Evolutionary conservation across 2,113 vertebrate species (phyloP).

Genomic region (human): DNA sequence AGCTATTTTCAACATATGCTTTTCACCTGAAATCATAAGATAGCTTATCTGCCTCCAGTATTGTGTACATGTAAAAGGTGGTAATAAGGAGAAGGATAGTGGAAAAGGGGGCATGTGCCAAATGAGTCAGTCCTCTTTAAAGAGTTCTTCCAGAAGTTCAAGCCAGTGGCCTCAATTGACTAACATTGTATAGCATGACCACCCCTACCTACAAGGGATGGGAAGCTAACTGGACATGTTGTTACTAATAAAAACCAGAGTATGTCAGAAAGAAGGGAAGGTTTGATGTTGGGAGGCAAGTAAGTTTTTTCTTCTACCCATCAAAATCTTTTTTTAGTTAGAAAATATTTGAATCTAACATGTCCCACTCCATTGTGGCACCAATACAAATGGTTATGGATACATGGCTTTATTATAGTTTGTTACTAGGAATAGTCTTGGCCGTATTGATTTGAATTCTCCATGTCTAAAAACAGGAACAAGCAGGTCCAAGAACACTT

Average conservation of each 20-base stretch:
- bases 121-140: not conserved
- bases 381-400: not conserved
- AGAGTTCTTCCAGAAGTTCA: not conserved
- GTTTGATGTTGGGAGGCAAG: not conserved
- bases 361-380: not conserved
- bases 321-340: not conserved
- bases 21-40: not conserved
- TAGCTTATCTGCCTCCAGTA: not conserved
- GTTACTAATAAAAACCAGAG: not conserved
- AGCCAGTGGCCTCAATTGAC: not conserved
- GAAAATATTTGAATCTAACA: not conserved
- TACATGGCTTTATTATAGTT: not conserved
- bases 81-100: not conserved
- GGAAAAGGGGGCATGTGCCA: not conserved
- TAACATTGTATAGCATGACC: not conserved
- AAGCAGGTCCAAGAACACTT: not conserved
- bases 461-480: not conserved
- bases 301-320: not conserved
- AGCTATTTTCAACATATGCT: not conserved
- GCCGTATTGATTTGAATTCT: not conserved
- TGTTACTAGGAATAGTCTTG: not conserved
- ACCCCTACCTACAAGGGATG: not conserved
- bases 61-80: not conserved
- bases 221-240: not conserved
- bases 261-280: not conserved